phyloP scores from a whole-genome alignment of 2,888 invertebrate species.

The Cephalotes varians region DNA sequence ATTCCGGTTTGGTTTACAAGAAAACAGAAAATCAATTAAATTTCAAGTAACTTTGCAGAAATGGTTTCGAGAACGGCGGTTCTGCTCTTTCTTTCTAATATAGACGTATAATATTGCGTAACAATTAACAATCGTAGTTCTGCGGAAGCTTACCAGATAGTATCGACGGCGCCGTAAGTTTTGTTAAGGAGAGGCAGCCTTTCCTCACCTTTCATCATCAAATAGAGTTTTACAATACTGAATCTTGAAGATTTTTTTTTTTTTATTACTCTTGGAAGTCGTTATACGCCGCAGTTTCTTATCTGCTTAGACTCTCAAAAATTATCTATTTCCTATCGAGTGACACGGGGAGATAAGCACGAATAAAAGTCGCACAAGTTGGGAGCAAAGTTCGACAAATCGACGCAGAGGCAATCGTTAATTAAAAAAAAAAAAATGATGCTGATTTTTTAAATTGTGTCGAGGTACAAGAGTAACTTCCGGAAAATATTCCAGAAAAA shows the following conservation, averaged over 20 bases:
- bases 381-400: neutral
- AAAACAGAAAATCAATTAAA: neutral
- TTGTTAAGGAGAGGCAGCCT: conserved; percentile 63
- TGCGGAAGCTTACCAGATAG: conserved; percentile 74
- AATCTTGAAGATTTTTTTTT: neutral
- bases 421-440: neutral
- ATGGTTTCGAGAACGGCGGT: neutral
- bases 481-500: neutral
- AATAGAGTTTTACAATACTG: neutral
- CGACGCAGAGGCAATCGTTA: neutral
- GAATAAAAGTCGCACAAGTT: neutral
- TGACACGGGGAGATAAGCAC: conserved; percentile 3
- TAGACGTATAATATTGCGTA: neutral
- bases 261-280: neutral
- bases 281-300: neutral
- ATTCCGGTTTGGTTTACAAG: neutral
- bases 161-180: conserved; percentile 62
- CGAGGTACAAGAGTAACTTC: neutral
- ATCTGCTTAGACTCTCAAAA: neutral
- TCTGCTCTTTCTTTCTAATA: neutral
- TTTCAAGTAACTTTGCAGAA: neutral
- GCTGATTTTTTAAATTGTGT: neutral
- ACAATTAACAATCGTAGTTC: neutral
- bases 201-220: conserved; percentile 64
- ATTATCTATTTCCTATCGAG: conserved; percentile 16